Conservation (phyloP, 1,140 invertebrate species). For the Pristionchus pacificus region DNA sequence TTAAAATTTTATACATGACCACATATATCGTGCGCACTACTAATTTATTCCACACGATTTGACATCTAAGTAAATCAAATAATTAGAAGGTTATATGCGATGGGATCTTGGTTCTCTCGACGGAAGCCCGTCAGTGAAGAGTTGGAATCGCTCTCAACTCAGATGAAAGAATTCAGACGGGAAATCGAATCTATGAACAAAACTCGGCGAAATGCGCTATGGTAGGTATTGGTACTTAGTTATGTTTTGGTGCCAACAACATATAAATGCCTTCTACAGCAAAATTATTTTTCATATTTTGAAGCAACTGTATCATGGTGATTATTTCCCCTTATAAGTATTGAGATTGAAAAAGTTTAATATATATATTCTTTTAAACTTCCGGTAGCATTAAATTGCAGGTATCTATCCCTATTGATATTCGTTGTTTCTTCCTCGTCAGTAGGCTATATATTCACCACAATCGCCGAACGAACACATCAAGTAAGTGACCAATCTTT, state of each 20-base stretch:
- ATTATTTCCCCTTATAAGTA: neutral
- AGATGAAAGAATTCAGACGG: neutral
- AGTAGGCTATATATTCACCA: no score
- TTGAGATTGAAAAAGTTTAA: neutral
- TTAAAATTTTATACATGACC: no score
- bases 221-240: neutral
- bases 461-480: no score
- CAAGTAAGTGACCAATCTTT: no score
- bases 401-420: no score
- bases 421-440: no score
- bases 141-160: neutral
- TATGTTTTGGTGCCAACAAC: neutral
- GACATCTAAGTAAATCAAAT: no score
- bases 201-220: neutral
- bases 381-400: neutral
- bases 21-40: no score
- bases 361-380: neutral
- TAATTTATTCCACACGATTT: no score
- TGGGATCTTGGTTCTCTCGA: neutral
- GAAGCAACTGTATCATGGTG: neutral
- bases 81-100: no score
- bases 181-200: neutral
- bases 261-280: neutral
- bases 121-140: neutral
- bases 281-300: no score